phyloP scores from a whole-genome alignment of 2,888 invertebrate species.

The Drosophila percnosoma region DNA sequence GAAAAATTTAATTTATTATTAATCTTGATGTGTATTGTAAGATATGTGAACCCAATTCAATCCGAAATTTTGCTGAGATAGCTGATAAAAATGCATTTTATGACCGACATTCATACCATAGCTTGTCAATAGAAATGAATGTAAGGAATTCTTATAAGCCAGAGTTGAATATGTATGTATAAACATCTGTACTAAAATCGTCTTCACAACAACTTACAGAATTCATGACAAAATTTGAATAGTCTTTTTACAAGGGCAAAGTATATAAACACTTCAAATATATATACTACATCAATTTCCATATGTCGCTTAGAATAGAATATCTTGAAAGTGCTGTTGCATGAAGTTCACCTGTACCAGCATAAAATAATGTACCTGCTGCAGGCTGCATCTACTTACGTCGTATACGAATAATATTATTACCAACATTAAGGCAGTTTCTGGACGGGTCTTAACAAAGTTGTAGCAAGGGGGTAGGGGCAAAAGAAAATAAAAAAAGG shows the following conservation, averaged over 20 bases:
- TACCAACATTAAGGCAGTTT: constrained; percentile 73
- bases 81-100: background rate
- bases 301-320: constrained; percentile 21
- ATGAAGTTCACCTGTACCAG: constrained; percentile 83
- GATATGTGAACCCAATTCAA: background rate
- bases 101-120: background rate
- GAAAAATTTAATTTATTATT: background rate
- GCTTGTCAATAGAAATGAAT: background rate
- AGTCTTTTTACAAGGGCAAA: background rate
- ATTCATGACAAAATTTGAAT: constrained; percentile 1
- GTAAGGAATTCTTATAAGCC: background rate
- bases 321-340: constrained; percentile 15
- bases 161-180: background rate
- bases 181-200: background rate
- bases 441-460: constrained; percentile 47
- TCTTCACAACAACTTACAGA: background rate
- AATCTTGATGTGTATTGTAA: background rate
- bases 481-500: constrained; percentile 28
- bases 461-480: constrained; percentile 15
- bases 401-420: constrained; percentile 71
- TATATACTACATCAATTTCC: constrained; percentile 20
- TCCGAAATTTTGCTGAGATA: background rate
- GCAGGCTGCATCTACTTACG: constrained; percentile 58
- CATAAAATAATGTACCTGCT: constrained; percentile 83
- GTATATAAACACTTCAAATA: background rate